Conservation (phyloP, 2,797 vertebrate genomes). For the Antrozous pallidus region DNA sequence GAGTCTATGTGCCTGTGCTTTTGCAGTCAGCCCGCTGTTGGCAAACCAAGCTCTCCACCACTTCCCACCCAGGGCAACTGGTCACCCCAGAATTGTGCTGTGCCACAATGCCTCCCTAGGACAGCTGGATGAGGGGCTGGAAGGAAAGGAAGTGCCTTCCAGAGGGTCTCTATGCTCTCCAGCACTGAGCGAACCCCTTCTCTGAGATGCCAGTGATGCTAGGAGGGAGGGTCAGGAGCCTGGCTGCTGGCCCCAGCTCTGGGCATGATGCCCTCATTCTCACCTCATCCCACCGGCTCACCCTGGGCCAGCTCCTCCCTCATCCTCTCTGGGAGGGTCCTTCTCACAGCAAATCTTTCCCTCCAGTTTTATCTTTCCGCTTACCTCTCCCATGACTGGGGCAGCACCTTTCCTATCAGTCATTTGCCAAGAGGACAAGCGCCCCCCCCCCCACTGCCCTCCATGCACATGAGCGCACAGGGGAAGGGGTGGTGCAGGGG, state of each 20-base stretch:
- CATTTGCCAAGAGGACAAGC: neutral
- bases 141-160: neutral
- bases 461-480: accelerated
- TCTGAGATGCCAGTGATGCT: neutral
- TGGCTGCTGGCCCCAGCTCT: neutral
- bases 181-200: accelerated
- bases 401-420: neutral
- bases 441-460: accelerated
- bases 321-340: neutral
- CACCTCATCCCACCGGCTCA: accelerated
- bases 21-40: neutral
- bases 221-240: neutral
- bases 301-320: neutral
- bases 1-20: neutral
- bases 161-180: accelerated
- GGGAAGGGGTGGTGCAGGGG: too few relatives aligned
- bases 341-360: neutral
- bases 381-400: neutral
- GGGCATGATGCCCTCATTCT: neutral
- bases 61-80: too few relatives aligned
- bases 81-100: neutral
- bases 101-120: neutral
- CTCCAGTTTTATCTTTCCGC: neutral
- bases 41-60: neutral
- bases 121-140: accelerated